Evolutionary conservation across 2,888 invertebrate species (phyloP), one percentile per base, ranked within the genome.

Genomic region (Epicampocera succincta): DNA sequence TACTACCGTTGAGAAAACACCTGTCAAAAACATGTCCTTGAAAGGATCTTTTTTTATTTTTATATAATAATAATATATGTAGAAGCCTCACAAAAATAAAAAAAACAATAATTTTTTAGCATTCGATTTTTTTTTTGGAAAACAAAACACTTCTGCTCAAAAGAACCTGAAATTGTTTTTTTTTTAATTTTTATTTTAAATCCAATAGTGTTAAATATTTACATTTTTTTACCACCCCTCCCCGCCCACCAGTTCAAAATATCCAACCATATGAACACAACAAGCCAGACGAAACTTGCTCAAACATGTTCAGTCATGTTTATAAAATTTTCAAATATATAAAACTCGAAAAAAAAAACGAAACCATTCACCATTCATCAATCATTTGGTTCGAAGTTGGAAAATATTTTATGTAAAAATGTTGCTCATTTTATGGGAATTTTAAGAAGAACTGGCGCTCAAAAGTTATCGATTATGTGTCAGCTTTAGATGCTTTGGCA

Each of bases 381-480:
- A 77, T 77, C 77, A 77, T 65, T 77, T 65, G 63, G 77, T 65
- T 71, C 42, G 58, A 65, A 71, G 65, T 58, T 38, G 12, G 17
- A 72, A 71, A 42, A 61, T 42, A 50, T 42, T 25, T 33, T 50
- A 44, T 46, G 54, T 61, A 46, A 50, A 33, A 33, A 33, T 8
- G 0, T n/a, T 40, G 15, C 19, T 19, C n/a, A 17, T 33, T 19
- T 44, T 44, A 33, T 58, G 58, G 56, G 13, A 25, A 50, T 40
- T 42, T 42, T 17, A 8, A 6, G 19, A 3, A 38, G 50, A 38
- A 38, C 21, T 17, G 38, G 33, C 38, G 33, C 17, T 8, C 9
- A n/a, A 60, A 42, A 52, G n/a, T n/a, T n/a, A n/a, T 25, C 50
- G 15, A 15, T 38, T 33, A 9, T 33, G 8, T 33, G 33, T 33